Base-by-base conservation (phyloP, 2,888 invertebrate species). In the Noctua janthe region DNA sequence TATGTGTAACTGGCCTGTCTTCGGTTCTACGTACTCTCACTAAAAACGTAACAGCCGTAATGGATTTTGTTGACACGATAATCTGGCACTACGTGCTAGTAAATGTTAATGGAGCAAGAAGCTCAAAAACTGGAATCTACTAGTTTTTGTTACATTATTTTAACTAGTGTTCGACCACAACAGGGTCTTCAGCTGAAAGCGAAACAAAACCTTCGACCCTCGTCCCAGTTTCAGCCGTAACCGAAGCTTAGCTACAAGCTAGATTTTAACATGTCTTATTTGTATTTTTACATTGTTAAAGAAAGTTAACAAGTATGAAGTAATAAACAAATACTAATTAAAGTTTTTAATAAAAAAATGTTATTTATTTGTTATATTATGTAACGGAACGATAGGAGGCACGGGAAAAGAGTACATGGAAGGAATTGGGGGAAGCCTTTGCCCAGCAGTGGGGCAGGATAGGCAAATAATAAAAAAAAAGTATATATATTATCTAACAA, bases 1-100 rank as follows among this genome's bases (percentile, higher is more conserved):
- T 91, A 91, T 91, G 91, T 93, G 92, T 91, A 90, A 90, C 91
- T 86, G 85, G 90, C 90, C 89, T 90, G 91, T 91, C 89, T 89
- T 88, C 82, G 71, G 83, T 83, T 78, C 73, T 77, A 86, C 69
- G 74, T 87, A 84, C 73, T 76, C 76, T 80, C 78, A 85, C 83
- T 89, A 84, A 87, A 90, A 90, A 89, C 84, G 78, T 87, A 82
- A 87, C 87, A 89, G 78, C 87, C 79, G 29, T 82, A 91, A 91
- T 89, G 83, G 88, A 88, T 87, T 90, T 87, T 86, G 82, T 84
- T 83, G 82, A 87, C 84, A 84, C 84, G 82, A 86, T 88, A 87
- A 89, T 90, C 85, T 86, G 83, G 80, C 69, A 78, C 75, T 83
- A 81, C 66, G 69, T 64, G 77, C 77, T 84, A 84, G 77, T 83